These are phyloP conservation scores for Muricea muricata DNA, from an alignment of 92 coral and sea anemone species.

Conservation along the genomic window DNA sequence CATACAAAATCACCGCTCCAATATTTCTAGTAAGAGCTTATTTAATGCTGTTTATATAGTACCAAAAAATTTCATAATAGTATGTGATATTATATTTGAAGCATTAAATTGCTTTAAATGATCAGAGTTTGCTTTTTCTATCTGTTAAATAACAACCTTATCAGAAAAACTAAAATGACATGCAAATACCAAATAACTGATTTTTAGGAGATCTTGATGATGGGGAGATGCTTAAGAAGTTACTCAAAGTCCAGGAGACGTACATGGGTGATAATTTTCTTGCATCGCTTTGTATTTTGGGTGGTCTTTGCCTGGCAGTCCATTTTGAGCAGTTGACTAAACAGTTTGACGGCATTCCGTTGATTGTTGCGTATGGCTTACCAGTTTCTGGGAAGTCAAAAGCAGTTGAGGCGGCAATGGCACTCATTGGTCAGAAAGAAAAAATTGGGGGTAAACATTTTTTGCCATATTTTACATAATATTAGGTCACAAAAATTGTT, in stretches of 20 bases:
- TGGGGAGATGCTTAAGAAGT: background rate
- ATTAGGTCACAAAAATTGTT: background rate
- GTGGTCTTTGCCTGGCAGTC: slow-evolving; percentile 48
- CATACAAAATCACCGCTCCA: no score
- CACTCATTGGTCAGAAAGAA: slow-evolving; percentile 14
- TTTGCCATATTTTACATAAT: background rate
- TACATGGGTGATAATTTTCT: slow-evolving; percentile 33
- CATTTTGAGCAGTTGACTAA: slow-evolving; percentile 38
- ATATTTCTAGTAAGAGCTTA: no score
- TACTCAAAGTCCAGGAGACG: background rate
- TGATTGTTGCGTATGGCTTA: slow-evolving; percentile 37
- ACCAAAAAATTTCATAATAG: no score
- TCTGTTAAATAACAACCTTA: background rate
- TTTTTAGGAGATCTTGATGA: background rate
- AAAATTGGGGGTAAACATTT: slow-evolving; percentile 39
- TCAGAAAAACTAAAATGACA: no score
- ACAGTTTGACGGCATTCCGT: slow-evolving; percentile 40
- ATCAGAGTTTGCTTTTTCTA: background rate
- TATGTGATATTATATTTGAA: no score
- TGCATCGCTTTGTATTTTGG: slow-evolving; percentile 48
- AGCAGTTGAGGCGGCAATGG: slow-evolving; percentile 49
- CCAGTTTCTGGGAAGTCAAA: slow-evolving; percentile 50
- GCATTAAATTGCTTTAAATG: no score
- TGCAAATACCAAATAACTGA: no score
- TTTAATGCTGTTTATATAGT: no score